Conservation (phyloP, 2,888 invertebrate genomes). For the Galerucella nymphaeae region DNA sequence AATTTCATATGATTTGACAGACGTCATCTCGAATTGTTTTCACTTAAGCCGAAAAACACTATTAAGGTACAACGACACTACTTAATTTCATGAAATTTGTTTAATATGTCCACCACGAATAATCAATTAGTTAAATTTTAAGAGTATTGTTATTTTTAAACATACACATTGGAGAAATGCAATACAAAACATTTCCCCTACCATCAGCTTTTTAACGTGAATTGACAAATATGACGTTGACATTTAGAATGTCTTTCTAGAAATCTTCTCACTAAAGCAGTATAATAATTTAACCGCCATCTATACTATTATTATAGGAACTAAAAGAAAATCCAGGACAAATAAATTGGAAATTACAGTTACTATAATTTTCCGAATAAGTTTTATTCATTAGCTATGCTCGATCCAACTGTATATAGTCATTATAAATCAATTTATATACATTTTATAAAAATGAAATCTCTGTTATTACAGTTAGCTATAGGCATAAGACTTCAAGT, state of each 20-base stretch:
- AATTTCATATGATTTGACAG: slow-evolving; percentile 65
- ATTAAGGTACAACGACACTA: slow-evolving; percentile 17
- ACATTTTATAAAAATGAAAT: too few species aligned
- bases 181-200: slow-evolving; percentile 30
- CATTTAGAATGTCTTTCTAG: not conserved
- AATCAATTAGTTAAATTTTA: slow-evolving; percentile 11
- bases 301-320: not conserved
- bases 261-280: not conserved
- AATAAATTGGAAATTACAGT: too few species aligned
- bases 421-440: too few species aligned
- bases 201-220: slow-evolving; percentile 20
- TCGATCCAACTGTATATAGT: too few species aligned
- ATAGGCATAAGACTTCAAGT: not conserved
- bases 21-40: slow-evolving; percentile 65
- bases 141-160: slow-evolving; percentile 23
- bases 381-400: too few species aligned
- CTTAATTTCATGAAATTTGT: slow-evolving; percentile 3
- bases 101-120: slow-evolving; percentile 7
- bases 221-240: slow-evolving; percentile 27
- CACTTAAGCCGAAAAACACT: slow-evolving; percentile 16
- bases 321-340: not conserved
- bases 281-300: not conserved
- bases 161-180: slow-evolving; percentile 24
- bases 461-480: not conserved
- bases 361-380: too few species aligned